Percentiles rank a stretch among this genome's conserved stretches.
Conservation (phyloP, 2,113 vertebrate genomes). For the Perca fluviatilis region DNA sequence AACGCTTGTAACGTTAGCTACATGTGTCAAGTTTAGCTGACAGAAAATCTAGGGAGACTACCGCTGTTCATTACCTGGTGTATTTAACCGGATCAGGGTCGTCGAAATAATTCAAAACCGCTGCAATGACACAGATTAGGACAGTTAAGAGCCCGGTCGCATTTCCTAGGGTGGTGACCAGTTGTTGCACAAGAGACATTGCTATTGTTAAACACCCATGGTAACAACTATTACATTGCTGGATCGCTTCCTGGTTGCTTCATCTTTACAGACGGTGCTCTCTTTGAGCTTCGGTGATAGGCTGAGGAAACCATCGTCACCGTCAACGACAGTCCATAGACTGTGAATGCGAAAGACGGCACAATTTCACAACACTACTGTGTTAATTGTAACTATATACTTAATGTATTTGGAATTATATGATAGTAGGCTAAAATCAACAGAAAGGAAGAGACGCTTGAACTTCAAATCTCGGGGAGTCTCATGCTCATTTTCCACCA, state of each 20-base stretch:
- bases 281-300: constrained; percentile 11
- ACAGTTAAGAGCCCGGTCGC: constrained; percentile 37
- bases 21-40: neutral
- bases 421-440: neutral
- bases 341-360: too few relatives aligned
- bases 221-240: neutral
- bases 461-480: too few relatives aligned
- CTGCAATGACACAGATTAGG: constrained; percentile 62
- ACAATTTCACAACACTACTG: neutral
- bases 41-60: neutral
- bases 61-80: constrained; percentile 65
- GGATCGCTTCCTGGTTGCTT: constrained; percentile 74
- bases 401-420: neutral
- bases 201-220: too few relatives aligned
- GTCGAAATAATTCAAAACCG: constrained; percentile 72
- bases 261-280: neutral
- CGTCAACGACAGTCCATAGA: neutral
- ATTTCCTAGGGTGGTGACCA: constrained; percentile 36
- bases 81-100: constrained; percentile 61
- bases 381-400: too few relatives aligned
- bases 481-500: neutral
- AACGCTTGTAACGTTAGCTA: neutral
- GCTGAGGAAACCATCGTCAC: neutral
- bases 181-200: constrained; percentile 35
- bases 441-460: neutral